phyloP scores from a whole-genome alignment of 1,140 invertebrate species.

The Cherax destructor region DNA sequence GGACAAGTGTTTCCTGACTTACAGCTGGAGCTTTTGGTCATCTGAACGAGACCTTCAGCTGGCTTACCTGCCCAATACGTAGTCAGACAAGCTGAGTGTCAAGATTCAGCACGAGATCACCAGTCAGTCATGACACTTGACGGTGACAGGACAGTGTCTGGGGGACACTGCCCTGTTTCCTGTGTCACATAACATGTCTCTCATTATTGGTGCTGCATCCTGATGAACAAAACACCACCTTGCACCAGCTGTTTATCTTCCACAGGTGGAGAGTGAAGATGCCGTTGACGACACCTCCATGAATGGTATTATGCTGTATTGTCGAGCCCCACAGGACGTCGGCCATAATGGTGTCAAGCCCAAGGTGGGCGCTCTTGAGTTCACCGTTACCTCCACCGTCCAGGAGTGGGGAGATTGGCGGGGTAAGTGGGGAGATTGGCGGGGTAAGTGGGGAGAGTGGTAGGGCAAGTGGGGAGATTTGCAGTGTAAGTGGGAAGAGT shows the following conservation, averaged over 20 bases:
- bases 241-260: no score
- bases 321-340: slow-evolving; percentile 2
- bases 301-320: slow-evolving; percentile 40
- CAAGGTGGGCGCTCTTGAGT: slow-evolving; percentile 27
- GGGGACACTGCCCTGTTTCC: background rate
- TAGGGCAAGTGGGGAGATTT: no score
- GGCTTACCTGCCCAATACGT: no score
- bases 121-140: background rate
- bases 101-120: background rate
- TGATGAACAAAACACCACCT: no score
- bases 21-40: no score
- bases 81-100: no score
- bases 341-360: slow-evolving; percentile 14
- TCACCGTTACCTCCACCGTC: slow-evolving; percentile 38
- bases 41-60: no score
- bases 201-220: no score
- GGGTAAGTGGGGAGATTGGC: background rate
- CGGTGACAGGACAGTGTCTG: background rate
- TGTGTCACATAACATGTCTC: background rate
- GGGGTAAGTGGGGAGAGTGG: no score
- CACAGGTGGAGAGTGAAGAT: slow-evolving; percentile 39
- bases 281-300: slow-evolving; percentile 40
- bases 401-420: slow-evolving; percentile 35
- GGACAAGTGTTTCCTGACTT: no score
- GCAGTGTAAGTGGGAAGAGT: no score